Evolutionary conservation across 2,797 vertebrate species (phyloP), one percentile per base, ranked within the genome.

Genomic region (Hylomyscus alleni): DNA sequence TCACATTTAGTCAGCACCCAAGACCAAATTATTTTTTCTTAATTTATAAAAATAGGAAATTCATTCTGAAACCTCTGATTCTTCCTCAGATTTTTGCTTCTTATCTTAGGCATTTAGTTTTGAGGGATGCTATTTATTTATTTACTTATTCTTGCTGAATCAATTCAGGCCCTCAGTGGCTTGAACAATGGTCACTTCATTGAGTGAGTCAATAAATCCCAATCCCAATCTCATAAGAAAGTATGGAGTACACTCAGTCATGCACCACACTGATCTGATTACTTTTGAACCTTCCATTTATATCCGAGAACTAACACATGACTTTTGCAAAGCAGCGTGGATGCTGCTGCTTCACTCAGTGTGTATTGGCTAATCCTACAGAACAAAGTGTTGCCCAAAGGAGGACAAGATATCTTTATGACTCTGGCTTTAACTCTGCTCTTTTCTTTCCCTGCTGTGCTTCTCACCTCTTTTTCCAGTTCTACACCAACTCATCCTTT

Each of bases 101-200:
- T 93, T 94, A 75, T 77, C 69, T 88, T 95, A 44, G 37, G 44
- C 26, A 80, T 76, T 96, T 95, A 94, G 77, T 95, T 96, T 62
- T 92, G 73, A 93, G 92, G n/a, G 50, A n/a, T 8, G 9, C 44
- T 5, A 62, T 44, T 31, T 67, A 34, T 67, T 50, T 67, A 52
- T 47, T 84, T 65, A 62, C 47, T 85, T 50, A 85, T 34, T n/a
- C n/a, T 24, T 52, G 20, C 62, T n/a, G 83, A 67, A 22, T 67
- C 50, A 67, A 85, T 14, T 50, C 17, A 67, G 44, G 3, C 10
- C 3, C 29, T 50, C 60, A 85, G 44, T 50, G 60, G 31, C 3
- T 20, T 85, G 60, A 50, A 34, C 44, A 85, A 50, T 14, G 5
- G 1, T 50, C 19, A 50, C 11, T 24, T 85, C 22, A 31, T 50